A percentile compares a stretch with the other conserved stretches of the same genome.
Conservation (phyloP, 2,113 vertebrate genomes). For the Panthera leo region DNA sequence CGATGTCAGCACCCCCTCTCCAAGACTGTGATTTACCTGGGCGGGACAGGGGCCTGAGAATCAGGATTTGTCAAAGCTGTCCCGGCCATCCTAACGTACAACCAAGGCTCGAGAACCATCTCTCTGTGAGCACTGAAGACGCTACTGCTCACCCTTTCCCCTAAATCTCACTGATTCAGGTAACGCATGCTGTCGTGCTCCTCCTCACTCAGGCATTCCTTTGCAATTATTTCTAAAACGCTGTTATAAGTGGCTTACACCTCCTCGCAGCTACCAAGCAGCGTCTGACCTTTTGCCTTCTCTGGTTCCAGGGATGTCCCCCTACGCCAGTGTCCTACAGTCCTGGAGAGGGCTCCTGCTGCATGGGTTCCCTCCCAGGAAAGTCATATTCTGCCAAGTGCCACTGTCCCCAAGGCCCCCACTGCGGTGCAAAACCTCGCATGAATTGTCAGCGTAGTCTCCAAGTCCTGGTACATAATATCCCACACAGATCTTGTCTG, state of each 20-base stretch:
- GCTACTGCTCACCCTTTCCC: neutral
- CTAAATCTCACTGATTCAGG: neutral
- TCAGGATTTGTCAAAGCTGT: neutral
- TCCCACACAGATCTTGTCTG: neutral
- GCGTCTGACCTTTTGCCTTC: neutral
- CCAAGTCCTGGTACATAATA: neutral
- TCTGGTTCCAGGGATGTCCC: neutral
- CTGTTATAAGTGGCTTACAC: neutral
- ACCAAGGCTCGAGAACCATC: neutral
- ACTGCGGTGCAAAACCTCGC: neutral
- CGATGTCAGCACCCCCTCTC: neutral
- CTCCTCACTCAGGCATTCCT: neutral
- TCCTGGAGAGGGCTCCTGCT: neutral
- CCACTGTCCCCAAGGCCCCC: neutral
- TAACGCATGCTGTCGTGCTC: rapidly evolving
- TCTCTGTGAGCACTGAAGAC: neutral
- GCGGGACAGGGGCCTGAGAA: neutral
- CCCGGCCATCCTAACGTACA: neutral
- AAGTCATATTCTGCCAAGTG: neutral
- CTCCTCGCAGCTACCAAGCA: neutral
- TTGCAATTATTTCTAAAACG: neutral
- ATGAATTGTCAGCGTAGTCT: neutral
- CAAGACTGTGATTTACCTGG: neutral
- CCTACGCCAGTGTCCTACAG: neutral
- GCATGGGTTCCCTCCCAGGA: neutral